These are phyloP conservation scores for Phymatocera aterrima DNA, from an alignment of 2,888 invertebrate species.

Conservation along the genomic window DNA sequence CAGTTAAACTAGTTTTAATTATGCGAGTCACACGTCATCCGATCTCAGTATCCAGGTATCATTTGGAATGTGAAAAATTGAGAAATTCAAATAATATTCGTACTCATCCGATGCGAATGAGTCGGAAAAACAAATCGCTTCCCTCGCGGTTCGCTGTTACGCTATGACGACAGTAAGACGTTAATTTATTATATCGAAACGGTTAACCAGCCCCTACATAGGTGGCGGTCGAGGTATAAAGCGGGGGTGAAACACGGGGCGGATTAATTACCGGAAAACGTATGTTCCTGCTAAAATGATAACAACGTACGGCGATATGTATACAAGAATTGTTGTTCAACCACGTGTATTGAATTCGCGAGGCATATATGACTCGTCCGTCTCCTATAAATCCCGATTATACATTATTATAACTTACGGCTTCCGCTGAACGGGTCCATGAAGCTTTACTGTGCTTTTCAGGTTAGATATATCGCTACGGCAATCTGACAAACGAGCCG, in stretches of 20 bases:
- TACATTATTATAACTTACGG: too few species aligned
- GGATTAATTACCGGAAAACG: slow-evolving; percentile 25
- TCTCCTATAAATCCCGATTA: too few species aligned
- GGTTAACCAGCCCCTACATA: neutral
- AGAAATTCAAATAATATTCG: too few species aligned
- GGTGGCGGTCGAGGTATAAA: neutral
- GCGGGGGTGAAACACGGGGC: neutral
- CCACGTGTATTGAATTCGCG: neutral
- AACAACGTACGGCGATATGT: neutral
- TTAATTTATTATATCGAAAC: slow-evolving; percentile 16
- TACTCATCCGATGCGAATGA: neutral
- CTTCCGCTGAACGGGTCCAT: too few species aligned
- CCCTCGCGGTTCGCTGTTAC: neutral
- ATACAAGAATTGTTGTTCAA: neutral
- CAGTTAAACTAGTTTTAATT: too few species aligned
- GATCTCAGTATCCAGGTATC: too few species aligned
- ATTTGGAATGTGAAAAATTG: too few species aligned
- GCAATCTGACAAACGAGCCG: too few species aligned
- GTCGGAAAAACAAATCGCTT: neutral
- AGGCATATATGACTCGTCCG: too few species aligned
- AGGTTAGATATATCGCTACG: too few species aligned
- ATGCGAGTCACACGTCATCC: too few species aligned
- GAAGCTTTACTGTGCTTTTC: too few species aligned
- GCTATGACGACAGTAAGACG: slow-evolving; percentile 6
- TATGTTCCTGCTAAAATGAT: neutral